Evolutionary conservation across 2,113 vertebrate genomes (phyloP), one percentile per base, ranked within the genome.

Genomic region (Pseudorasbora parva): DNA sequence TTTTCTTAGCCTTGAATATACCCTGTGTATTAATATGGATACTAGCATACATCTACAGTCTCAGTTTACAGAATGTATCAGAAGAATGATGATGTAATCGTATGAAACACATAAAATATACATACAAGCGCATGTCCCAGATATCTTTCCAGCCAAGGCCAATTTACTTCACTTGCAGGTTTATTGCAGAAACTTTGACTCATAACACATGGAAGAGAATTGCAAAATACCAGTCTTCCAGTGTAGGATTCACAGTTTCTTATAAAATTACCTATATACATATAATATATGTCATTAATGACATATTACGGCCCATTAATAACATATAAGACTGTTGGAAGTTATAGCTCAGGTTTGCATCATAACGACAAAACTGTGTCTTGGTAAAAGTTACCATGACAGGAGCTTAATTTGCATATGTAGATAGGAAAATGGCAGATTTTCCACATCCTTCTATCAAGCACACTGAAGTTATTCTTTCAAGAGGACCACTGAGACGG

Each of bases 161-260:
- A 83, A 86, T 49, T 68, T 45, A 47, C 15, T 56, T 73, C 23
- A 69, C 60, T 69, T 51, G 83, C 25, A 45, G 78, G 86, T 54
- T 43, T 23, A 81, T 30, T 73, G 56, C 75, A 89, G 90, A 89
- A 94, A 94, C 94, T 95, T 89, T 95, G 93, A 94, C 90, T 91
- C 93, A 86, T 91, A 90, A 90, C 93, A 94, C 94, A 43, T 93
- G 92, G 93, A 94, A 94, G 92, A 92, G 88, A 74, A 88, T 80
- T 82, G 68, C 81, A n/a, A 81, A 91, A 88, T 73, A 88, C 64
- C 91, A 88, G 73, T 91, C 93, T 93, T 94, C 93, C 92, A 93
- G 93, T 91, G 92, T 88, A 86, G 89, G 92, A 91, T 93, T 94
- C 93, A 94, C 91, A 93, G 93, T 93, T 93, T 88, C 92, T 88